Base-by-base conservation (phyloP, 2,888 invertebrate genomes). In the Ennomos fuscantarius region DNA sequence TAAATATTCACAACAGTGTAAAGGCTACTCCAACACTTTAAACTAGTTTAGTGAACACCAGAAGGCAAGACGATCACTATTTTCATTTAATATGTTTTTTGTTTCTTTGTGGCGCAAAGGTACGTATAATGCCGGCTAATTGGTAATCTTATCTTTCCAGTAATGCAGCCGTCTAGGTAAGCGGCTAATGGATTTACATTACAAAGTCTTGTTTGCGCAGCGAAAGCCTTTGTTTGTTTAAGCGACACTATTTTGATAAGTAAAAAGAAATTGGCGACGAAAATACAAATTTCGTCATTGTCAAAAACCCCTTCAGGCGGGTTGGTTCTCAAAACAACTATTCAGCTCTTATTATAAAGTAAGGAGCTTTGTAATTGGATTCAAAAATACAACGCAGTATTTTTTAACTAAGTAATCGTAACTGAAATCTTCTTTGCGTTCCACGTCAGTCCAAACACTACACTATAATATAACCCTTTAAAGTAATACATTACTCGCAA, bases 1-100 rank as follows among this genome's bases (percentile, higher is more conserved):
- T 87, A 86, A 87, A 88, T 87, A 87, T 87, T 86, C 84, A 86
- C 75, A 76, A 70, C 74, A 73, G 70, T 76, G 78, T 81, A 80
- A 76, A 80, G 74, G 77, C 76, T 74, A 78, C 75, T 68, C 39
- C 69, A 70, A 42, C 46, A 37, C 15, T 53, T 57, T 47, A 56
- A 46, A 75, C 73, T 74, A 79, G 74, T 82, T 81, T 75, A 76
- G 81, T 76, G 70, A 78, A 79, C 66, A 72, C 73, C 70, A 69
- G 63, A 63, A 68, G 74, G 73, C 66, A 64, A 66, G 62, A 66
- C 62, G 63, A 71, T 70, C 66, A 67, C 60, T 62, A 72, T 70
- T 72, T 74, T 63, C 67, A 73, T 75, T 76, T 64, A 74, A 77
- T 73, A 60, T 64, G 61, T 73, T 72, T 66, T 77, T 75, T 72